Conservation (phyloP, 2,888 invertebrate species). For the Didymodactylos carnosus region DNA sequence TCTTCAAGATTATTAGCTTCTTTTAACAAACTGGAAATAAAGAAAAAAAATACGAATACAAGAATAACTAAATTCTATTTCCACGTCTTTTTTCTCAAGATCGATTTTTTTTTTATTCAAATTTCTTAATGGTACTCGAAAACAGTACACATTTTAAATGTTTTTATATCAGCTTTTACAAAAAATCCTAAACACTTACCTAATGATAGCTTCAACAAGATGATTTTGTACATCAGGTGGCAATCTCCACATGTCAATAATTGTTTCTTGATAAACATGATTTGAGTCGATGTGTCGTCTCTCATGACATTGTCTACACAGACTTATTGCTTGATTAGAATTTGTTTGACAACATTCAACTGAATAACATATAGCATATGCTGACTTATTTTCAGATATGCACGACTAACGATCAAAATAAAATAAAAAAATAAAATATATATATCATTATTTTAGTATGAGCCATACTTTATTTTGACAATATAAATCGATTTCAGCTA, state of each 20-base stretch:
- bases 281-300: slow-evolving; percentile 36
- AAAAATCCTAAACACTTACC: slow-evolving; percentile 39
- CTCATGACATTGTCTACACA: slow-evolving; percentile 32
- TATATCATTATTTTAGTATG: background rate
- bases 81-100: background rate
- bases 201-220: slow-evolving; percentile 77
- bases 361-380: slow-evolving; percentile 83
- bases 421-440: background rate
- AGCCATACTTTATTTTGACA: slow-evolving; percentile 62
- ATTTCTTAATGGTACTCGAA: too few relatives aligned
- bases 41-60: too few relatives aligned
- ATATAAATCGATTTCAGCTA: slow-evolving; percentile 77
- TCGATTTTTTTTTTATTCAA: too few relatives aligned
- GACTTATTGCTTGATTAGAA: slow-evolving; percentile 75
- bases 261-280: slow-evolving; percentile 64
- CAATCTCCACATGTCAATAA: slow-evolving; percentile 68
- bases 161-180: background rate
- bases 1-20: slow-evolving; percentile 44
- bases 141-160: background rate
- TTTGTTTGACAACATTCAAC: slow-evolving; percentile 89
- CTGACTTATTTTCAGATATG: slow-evolving; percentile 47
- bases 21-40: slow-evolving; percentile 46
- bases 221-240: slow-evolving; percentile 73
- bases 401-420: background rate
- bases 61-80: too few relatives aligned